Percentiles rank a stretch among this genome's conserved stretches.
These are phyloP conservation scores for Cyanoderma ruficeps DNA, from an alignment of 2,113 vertebrate species.

Conservation along the genomic window DNA sequence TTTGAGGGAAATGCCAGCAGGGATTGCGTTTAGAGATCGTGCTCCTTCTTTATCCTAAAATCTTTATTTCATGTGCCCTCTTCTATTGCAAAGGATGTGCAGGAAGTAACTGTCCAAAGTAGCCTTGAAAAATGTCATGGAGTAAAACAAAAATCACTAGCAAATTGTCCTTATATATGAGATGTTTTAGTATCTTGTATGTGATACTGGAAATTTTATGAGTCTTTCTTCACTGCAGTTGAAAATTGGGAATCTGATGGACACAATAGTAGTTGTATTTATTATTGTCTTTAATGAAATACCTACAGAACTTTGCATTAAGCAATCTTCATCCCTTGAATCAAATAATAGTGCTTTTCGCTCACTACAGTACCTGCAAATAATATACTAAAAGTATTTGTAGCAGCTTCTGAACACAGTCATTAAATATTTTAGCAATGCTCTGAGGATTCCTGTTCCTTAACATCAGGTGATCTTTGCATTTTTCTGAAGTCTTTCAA, in stretches of 20 bases:
- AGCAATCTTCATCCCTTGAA: not conserved
- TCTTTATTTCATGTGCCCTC: conserved; percentile 3
- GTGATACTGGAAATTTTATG: not conserved
- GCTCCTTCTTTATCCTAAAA: conserved; percentile 10
- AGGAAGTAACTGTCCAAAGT: not conserved
- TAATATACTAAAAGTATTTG: not conserved
- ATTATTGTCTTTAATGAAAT: not conserved
- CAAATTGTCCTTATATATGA: not conserved
- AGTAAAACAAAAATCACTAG: not conserved
- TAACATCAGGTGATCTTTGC: not conserved
- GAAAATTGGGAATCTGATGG: not conserved
- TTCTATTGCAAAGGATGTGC: not conserved
- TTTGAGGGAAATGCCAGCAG: not conserved
- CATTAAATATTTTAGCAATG: not conserved
- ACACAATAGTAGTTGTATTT: not conserved
- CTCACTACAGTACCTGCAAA: not conserved
- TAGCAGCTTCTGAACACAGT: not conserved
- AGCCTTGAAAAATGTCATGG: not conserved
- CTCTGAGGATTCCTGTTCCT: not conserved
- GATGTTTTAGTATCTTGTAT: not conserved
- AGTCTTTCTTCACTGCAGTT: not conserved
- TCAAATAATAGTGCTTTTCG: not conserved
- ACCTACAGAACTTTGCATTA: not conserved
- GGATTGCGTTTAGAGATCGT: not conserved
- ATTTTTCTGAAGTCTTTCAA: not conserved